Evolutionary conservation across 2,113 vertebrate species (phyloP).

Genomic region (Prinia subflava): DNA sequence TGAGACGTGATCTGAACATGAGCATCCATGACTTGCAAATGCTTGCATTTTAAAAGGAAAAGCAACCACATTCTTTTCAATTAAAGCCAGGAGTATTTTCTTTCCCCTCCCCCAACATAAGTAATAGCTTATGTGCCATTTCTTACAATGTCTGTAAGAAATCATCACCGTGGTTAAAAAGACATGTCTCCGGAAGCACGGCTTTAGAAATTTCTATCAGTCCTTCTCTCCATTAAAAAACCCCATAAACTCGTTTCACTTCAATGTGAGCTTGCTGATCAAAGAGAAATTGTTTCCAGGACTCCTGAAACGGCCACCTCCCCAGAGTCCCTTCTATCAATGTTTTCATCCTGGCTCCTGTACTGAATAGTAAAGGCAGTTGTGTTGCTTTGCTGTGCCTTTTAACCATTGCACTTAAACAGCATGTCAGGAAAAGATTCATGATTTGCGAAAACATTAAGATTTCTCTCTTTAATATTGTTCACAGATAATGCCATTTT

Average conservation of each 20-base stretch:
- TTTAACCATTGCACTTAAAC: neutral
- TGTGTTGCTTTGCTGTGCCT: neutral
- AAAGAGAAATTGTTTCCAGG: constrained; percentile 24
- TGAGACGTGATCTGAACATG: neutral
- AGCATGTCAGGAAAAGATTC: neutral
- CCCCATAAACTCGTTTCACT: neutral
- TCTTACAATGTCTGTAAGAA: constrained; percentile 10
- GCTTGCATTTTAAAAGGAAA: neutral
- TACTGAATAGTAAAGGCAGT: neutral
- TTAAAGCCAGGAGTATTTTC: neutral
- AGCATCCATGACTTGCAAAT: neutral
- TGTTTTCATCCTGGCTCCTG: neutral
- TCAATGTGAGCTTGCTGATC: neutral
- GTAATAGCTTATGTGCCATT: neutral
- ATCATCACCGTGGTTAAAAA: neutral
- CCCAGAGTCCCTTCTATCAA: neutral
- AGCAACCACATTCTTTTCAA: constrained; percentile 13
- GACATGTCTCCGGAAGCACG: neutral
- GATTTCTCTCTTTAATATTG: neutral
- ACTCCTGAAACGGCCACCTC: neutral
- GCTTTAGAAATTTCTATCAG: constrained; percentile 21
- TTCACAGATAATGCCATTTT: neutral
- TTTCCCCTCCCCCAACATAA: neutral
- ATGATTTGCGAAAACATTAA: neutral
- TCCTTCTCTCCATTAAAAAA: neutral